Percentiles rank a stretch among this genome's conserved stretches.
Conservation (phyloP, 2,797 vertebrate genomes). For the Iguana delicatissima region DNA sequence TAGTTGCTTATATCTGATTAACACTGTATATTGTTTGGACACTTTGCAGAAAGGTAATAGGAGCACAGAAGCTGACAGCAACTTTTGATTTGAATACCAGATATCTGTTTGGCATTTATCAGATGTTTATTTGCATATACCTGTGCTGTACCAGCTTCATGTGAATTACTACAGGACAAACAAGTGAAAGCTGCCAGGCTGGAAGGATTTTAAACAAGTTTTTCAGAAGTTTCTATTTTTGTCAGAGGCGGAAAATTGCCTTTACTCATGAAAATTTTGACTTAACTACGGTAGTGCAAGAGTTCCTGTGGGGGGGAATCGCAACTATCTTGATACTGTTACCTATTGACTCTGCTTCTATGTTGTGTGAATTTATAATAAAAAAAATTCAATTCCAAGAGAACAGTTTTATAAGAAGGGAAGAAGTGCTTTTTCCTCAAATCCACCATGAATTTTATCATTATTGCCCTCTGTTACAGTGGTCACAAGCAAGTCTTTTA, state of each 20-base stretch:
- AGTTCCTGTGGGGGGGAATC: no score
- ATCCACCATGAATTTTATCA: neutral
- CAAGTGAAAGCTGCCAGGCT: neutral
- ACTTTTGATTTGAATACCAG: neutral
- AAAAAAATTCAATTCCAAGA: neutral
- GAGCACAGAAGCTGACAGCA: neutral
- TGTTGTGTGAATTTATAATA: neutral
- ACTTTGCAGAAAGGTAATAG: neutral
- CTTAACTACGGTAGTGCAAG: neutral
- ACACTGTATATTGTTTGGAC: no score
- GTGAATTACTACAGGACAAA: neutral
- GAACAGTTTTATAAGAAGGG: neutral
- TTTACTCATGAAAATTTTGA: neutral
- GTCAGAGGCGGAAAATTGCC: neutral
- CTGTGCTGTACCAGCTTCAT: neutral
- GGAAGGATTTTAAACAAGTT: neutral
- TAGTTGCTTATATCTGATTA: neutral
- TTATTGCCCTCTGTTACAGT: neutral
- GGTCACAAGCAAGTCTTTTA: no score
- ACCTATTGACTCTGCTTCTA: neutral
- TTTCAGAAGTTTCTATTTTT: neutral
- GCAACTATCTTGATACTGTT: neutral
- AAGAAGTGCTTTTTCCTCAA: neutral
- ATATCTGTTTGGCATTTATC: neutral
- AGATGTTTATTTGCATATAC: neutral